A percentile compares a stretch with the other conserved stretches of the same genome.
Evolutionary conservation across 1,140 invertebrate species (phyloP).

Genomic region (Drosophila santomea): DNA sequence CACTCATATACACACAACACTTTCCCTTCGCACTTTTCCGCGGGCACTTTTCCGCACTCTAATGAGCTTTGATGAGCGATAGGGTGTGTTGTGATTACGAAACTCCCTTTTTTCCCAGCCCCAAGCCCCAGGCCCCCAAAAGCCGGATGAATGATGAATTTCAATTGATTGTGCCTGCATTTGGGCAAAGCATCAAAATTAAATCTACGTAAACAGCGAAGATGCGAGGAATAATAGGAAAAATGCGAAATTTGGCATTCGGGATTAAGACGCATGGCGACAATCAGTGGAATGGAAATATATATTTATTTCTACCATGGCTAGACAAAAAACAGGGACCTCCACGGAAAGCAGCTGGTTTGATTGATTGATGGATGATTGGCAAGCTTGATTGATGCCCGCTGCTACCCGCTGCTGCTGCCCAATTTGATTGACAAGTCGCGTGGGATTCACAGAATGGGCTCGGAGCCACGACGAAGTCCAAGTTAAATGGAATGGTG

Average conservation of each 20-base stretch:
- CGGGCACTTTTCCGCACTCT: constrained; percentile 34
- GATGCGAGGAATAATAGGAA: not conserved
- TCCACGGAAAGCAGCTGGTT: constrained; percentile 14
- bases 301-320: constrained; percentile 6
- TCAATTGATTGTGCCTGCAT: constrained; percentile 27
- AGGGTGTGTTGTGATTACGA: constrained; percentile 25
- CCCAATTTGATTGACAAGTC: constrained; percentile 51
- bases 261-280: constrained; percentile 36
- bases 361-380: constrained; percentile 70
- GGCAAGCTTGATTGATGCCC: constrained; percentile 60
- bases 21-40: constrained; percentile 7
- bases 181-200: constrained; percentile 20
- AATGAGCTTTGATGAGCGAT: constrained; percentile 49
- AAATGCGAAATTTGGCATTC: constrained; percentile 11
- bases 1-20: not conserved
- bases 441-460: constrained; percentile 12
- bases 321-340: constrained; percentile 9
- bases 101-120: not conserved
- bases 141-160: constrained; percentile 29
- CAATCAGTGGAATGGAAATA: constrained; percentile 4
- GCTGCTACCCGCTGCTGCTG: constrained; percentile 12
- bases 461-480: not conserved
- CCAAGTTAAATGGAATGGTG: not conserved
- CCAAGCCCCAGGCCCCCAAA: not conserved
- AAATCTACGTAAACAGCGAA: constrained; percentile 20